phyloP scores from a whole-genome alignment of 2,888 invertebrate species.

The Hipparchia semele region DNA sequence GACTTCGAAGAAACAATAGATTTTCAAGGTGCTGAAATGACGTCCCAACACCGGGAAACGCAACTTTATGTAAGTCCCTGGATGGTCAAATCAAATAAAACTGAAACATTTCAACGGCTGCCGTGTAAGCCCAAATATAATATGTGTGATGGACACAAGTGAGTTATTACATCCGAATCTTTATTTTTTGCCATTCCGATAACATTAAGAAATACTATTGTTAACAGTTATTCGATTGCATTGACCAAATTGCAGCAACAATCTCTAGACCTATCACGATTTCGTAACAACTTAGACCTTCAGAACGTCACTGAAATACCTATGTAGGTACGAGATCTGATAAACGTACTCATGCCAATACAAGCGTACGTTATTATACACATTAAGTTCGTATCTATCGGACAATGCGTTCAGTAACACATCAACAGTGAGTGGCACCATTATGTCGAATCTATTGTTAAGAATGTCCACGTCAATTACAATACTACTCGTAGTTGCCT shows the following conservation, averaged over 20 bases:
- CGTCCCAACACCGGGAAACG: no score
- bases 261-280: constrained; percentile 36
- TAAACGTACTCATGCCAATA: constrained; percentile 27
- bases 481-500: constrained; percentile 45
- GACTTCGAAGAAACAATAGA: no score
- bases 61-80: no score
- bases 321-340: constrained; percentile 28
- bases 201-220: not conserved
- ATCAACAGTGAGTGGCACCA: constrained; percentile 77
- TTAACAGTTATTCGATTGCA: constrained; percentile 1
- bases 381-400: constrained; percentile 25
- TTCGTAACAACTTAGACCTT: constrained; percentile 39
- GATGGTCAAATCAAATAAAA: no score
- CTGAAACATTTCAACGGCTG: no score
- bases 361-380: constrained; percentile 26
- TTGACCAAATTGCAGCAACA: constrained; percentile 26
- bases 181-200: not conserved
- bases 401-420: constrained; percentile 56
- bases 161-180: not conserved
- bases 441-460: constrained; percentile 76
- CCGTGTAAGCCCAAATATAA: not conserved
- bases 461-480: constrained; percentile 74
- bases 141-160: no score
- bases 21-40: no score
- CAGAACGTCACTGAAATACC: constrained; percentile 36